A percentile compares a stretch with the other conserved stretches of the same genome.
phyloP scores from a whole-genome alignment of 1,140 invertebrate genomes.

The Phenacoccus solenopsis region DNA sequence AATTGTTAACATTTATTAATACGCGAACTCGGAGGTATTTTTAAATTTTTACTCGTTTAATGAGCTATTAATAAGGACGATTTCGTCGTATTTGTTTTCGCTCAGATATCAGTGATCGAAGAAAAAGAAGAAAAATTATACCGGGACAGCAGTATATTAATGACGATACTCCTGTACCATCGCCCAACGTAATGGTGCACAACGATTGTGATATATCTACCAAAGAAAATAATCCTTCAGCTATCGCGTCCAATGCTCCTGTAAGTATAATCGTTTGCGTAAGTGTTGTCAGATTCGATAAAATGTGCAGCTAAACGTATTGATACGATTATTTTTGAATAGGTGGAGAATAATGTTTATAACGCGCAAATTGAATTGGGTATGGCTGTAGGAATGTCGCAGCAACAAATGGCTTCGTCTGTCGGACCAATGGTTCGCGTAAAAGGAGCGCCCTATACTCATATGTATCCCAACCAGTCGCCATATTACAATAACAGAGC shows the following conservation, averaged over 20 bases:
- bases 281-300: no score
- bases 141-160: not conserved
- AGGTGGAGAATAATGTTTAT: slow-evolving; percentile 5
- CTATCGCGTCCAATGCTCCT: not conserved
- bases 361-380: not conserved
- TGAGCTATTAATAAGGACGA: no score
- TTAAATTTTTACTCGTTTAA: no score
- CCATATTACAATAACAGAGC: not conserved
- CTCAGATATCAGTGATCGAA: slow-evolving; percentile 3
- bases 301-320: no score
- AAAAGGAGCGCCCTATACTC: not conserved
- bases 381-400: not conserved
- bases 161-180: not conserved
- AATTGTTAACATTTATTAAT: no score
- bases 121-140: not conserved
- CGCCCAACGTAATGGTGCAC: not conserved
- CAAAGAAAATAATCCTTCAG: slow-evolving; percentile 8
- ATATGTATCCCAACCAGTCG: not conserved
- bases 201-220: slow-evolving; percentile 15
- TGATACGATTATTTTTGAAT: not conserved
- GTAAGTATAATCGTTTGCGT: not conserved
- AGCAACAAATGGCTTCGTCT: not conserved
- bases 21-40: no score
- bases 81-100: no score
- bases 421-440: not conserved